These are phyloP conservation scores for Polyodon spathula DNA, from an alignment of 2,113 vertebrate genomes.

Conservation along the genomic window DNA sequence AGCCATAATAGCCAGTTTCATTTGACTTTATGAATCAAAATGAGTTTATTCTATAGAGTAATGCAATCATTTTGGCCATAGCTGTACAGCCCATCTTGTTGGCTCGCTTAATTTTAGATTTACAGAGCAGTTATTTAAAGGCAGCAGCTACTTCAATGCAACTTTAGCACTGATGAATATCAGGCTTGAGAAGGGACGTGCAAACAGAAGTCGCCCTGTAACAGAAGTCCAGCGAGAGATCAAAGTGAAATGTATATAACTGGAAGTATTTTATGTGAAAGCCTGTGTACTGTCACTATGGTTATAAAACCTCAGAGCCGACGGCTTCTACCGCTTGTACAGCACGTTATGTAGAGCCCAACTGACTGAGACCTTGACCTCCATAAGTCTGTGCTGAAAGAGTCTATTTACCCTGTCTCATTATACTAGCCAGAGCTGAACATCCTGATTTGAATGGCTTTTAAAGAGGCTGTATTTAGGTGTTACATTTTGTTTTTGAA, in stretches of 20 bases:
- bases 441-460: conserved; percentile 57
- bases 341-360: conserved; percentile 39
- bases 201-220: conserved; percentile 20
- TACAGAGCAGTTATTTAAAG: too few species aligned
- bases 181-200: conserved; percentile 19
- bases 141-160: background rate
- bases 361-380: conserved; percentile 43
- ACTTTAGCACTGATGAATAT: background rate
- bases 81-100: too few species aligned
- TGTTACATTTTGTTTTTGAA: conserved; percentile 48
- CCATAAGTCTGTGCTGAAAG: conserved; percentile 33
- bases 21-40: too few species aligned
- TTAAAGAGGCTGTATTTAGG: conserved; percentile 41
- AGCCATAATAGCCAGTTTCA: too few species aligned
- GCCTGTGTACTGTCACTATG: conserved; percentile 38
- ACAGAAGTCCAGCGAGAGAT: conserved; percentile 36
- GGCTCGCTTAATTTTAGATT: too few species aligned
- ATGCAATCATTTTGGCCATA: too few species aligned
- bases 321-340: conserved; percentile 48
- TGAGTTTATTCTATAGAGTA: too few species aligned
- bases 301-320: conserved; percentile 33
- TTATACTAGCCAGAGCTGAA: conserved; percentile 46
- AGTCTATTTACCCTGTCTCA: conserved; percentile 46
- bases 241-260: conserved; percentile 39
- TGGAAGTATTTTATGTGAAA: conserved; percentile 44